Percentiles rank a stretch among this genome's conserved stretches.
These are phyloP conservation scores for Corythornis leucogaster DNA, from an alignment of 2,797 vertebrate genomes.

Conservation along the genomic window DNA sequence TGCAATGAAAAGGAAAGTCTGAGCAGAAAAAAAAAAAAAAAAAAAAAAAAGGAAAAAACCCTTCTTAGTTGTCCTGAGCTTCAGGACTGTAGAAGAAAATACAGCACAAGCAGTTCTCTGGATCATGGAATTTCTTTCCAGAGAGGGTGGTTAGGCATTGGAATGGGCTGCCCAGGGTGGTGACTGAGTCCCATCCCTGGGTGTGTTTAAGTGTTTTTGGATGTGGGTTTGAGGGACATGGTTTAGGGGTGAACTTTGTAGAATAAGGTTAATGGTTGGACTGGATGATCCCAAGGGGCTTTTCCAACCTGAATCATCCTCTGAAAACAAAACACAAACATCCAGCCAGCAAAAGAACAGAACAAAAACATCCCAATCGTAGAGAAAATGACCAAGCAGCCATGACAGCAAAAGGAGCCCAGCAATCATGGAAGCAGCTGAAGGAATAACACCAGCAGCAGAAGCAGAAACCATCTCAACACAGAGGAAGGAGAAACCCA, in stretches of 20 bases:
- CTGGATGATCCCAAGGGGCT: too few relatives aligned
- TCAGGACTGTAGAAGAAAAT: neutral
- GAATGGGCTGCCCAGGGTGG: too few relatives aligned
- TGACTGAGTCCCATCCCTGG: too few relatives aligned
- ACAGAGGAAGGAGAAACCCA: neutral
- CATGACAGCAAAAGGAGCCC: neutral
- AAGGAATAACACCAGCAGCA: neutral
- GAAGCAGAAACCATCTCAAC: neutral
- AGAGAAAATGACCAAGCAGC: neutral
- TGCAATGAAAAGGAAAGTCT: neutral
- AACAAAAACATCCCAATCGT: neutral
- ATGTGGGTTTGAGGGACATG: too few relatives aligned
- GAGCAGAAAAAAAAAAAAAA: neutral
- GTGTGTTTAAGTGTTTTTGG: too few relatives aligned
- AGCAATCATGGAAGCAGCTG: neutral
- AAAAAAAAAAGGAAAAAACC: too few relatives aligned
- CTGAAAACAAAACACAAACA: neutral
- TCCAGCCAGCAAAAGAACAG: neutral
- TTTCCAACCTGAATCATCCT: too few relatives aligned
- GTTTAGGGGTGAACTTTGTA: too few relatives aligned
- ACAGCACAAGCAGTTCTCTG: neutral
- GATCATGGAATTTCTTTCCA: too few relatives aligned
- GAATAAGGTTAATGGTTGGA: too few relatives aligned
- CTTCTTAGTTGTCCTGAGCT: neutral
- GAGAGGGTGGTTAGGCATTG: too few relatives aligned